Percentiles rank a stretch among this genome's conserved stretches.
These are phyloP conservation scores for Acronicta psi DNA, from an alignment of 2,888 invertebrate genomes.

Conservation along the genomic window DNA sequence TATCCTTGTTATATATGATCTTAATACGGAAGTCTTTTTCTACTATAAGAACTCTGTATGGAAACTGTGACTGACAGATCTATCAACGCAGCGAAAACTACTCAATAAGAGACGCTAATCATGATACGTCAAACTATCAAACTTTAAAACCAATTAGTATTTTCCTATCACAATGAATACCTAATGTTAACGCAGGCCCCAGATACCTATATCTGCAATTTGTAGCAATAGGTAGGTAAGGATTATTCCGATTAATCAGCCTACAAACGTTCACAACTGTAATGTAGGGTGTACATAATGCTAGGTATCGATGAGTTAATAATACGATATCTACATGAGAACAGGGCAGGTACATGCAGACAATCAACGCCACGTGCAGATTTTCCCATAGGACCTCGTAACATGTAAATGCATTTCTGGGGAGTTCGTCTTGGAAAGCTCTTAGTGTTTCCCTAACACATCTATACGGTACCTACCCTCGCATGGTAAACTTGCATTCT, in stretches of 20 bases:
- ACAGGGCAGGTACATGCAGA: constrained; percentile 71
- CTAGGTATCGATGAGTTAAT: constrained; percentile 70
- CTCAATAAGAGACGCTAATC: too few relatives aligned
- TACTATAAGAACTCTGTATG: too few relatives aligned
- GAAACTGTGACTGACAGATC: too few relatives aligned
- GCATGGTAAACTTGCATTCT: constrained; percentile 48
- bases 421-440: constrained; percentile 82
- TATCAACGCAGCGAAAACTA: too few relatives aligned
- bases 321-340: constrained; percentile 62
- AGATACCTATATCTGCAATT: constrained; percentile 1
- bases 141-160: too few relatives aligned
- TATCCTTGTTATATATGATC: too few relatives aligned
- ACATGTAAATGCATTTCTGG: constrained; percentile 86
- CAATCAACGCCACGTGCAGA: constrained; percentile 81
- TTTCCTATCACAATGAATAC: too few relatives aligned
- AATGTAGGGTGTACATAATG: constrained; percentile 34
- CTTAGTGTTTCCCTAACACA: constrained; percentile 65
- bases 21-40: too few relatives aligned
- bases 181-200: too few relatives aligned
- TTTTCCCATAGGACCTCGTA: constrained; percentile 82
- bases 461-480: constrained; percentile 34
- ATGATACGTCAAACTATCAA: too few relatives aligned
- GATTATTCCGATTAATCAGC: constrained; percentile 12
- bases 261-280: constrained; percentile 8
- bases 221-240: constrained; percentile 7